Evolutionary conservation across 1,140 invertebrate species (phyloP), one percentile per base, ranked within the genome.

Genomic region (Lordiphosa stackelbergi): DNA sequence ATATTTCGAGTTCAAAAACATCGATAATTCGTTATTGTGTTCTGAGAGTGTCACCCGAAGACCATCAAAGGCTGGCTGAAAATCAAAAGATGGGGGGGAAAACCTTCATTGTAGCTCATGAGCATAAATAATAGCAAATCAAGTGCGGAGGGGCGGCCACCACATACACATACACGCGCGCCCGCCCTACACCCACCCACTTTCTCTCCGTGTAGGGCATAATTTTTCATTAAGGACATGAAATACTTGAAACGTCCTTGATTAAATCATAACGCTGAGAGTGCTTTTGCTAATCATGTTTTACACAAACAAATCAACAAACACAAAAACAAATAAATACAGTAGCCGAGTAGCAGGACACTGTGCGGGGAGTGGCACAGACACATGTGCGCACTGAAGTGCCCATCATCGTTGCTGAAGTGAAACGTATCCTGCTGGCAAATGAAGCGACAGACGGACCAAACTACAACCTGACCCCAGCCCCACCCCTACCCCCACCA

Each of bases 231-330:
- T 55, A 55, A 35, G 42, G 28, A 46, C 53, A 55, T 55, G 53
- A 55, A 55, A 55, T 46, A 55, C 53, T 55, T 55, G 53, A 55
- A 55, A 55, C 35, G 42, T 46, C 42, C 53, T 55, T 55, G 42
- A 55, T 55, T 46, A 55, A 55, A 55, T 55, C 53, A 55, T 55
- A 55, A 46, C 53, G 53, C 53, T 37, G 42, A 46, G 53, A 45
- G 42, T 55, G 41, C 49, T 46, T 55, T 55, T 55, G 53, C 53
- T 55, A 55, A 55, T 55, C 53, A 55, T 55, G 42, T 55, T 55
- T 41, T 55, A 46, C 53, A 55, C 42, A 46, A 55, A 55, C 53
- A 53, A 53, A 53, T 43, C 52, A 35, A 53, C 52, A 42, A 42
- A 35, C 40, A 46, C 34, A 55, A 11, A 55, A 42, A 55, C 41